Conservation (phyloP, 2,113 vertebrate species). For the Rhadina sibilatrix region DNA sequence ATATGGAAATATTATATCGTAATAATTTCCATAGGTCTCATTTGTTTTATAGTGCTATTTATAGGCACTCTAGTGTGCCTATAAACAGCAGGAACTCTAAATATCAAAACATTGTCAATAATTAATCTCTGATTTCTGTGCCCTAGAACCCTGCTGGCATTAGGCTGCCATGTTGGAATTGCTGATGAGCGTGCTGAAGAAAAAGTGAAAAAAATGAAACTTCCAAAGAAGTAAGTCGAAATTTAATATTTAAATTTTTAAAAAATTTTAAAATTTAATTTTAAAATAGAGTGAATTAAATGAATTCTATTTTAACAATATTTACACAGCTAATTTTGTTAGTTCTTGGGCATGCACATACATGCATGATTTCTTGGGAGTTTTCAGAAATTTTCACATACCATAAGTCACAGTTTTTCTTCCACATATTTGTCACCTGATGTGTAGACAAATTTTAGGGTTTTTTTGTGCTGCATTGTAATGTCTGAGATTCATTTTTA, state of each 20-base stretch:
- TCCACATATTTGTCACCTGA: not conserved
- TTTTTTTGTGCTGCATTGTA: not conserved
- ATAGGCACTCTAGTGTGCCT: not conserved
- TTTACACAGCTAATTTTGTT: not conserved
- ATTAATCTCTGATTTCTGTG: slow-evolving; percentile 16
- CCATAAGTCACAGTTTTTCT: not conserved
- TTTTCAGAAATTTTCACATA: not conserved
- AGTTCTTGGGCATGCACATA: not conserved
- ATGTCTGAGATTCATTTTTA: not conserved
- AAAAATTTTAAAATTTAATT: no score
- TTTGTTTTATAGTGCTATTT: not conserved
- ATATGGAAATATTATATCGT: not conserved
- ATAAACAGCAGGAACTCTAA: not conserved
- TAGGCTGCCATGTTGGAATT: slow-evolving; percentile 93
- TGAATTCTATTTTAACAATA: not conserved
- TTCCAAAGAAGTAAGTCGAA: slow-evolving; percentile 87
- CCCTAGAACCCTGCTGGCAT: slow-evolving; percentile 87
- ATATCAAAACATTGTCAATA: not conserved
- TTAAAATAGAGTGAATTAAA: not conserved
- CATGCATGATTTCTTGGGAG: not conserved
- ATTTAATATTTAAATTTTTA: no score
- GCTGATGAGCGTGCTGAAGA: slow-evolving; percentile 90
- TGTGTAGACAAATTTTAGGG: not conserved
- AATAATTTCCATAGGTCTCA: not conserved
- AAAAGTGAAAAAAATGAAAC: slow-evolving; percentile 90